Base-by-base conservation (phyloP, 2,113 vertebrate genomes). In the Ahaetulla prasina region DNA sequence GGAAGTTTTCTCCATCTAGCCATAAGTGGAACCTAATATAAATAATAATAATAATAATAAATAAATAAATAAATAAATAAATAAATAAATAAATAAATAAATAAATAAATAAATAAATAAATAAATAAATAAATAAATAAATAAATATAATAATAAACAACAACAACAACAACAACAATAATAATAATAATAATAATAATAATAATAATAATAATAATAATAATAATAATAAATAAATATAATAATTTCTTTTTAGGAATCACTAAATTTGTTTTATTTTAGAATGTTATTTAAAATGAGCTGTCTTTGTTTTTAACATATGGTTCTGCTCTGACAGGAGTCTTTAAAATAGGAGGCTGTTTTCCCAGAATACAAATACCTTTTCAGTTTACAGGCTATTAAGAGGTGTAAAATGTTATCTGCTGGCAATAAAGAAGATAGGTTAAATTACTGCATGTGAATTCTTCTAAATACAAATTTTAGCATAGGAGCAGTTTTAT, bases 11-110 rank as follows among this genome's bases (percentile, higher is more conserved):
- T 89, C 49, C 39, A 89, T 49, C 55, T 93, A 0, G 0, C 50
- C 84, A 50, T 94, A 84, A 84, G 92, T 92, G 92, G 93, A 94
- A 93, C 23, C 90, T n/a, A n/a, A n/a, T n/a, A n/a, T n/a, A n/a
- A n/a, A n/a, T n/a, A n/a, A n/a, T n/a, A n/a, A n/a, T n/a, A n/a
- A n/a, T n/a, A n/a, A n/a, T n/a, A n/a, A n/a, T n/a, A n/a, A n/a
- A n/a, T n/a, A n/a, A n/a, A n/a, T n/a, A n/a, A n/a, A n/a, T n/a
- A n/a, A n/a, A n/a, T n/a, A n/a, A n/a, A n/a, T n/a, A n/a, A n/a
- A n/a, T n/a, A n/a, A n/a, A n/a, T n/a, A n/a, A n/a, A n/a, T n/a
- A n/a, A n/a, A n/a, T n/a, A n/a, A n/a, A n/a, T n/a, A n/a, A n/a
- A n/a, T n/a, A n/a, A n/a, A n/a, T n/a, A n/a, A n/a, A n/a, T n/a